phyloP scores from a whole-genome alignment of 2,888 invertebrate genomes.

The Phengaris alcon region DNA sequence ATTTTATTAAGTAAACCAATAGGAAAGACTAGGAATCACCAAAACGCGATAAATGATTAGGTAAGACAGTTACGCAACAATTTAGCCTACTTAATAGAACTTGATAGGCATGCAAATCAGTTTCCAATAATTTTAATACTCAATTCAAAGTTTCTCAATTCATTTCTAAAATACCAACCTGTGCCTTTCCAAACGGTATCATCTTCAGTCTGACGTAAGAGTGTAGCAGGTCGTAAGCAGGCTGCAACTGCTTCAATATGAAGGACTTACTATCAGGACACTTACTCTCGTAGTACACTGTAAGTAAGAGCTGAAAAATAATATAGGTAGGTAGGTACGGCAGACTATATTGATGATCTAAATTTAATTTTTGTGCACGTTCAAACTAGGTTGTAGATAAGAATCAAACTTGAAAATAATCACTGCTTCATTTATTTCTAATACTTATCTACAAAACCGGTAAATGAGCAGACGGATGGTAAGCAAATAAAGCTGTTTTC shows the following conservation, averaged over 20 bases:
- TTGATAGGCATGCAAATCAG: background rate
- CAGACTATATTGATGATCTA: background rate
- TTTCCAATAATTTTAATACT: too few species aligned
- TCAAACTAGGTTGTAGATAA: too few species aligned
- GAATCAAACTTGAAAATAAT: too few species aligned
- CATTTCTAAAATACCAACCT: conserved; percentile 51
- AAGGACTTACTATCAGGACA: conserved; percentile 81
- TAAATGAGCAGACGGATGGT: too few species aligned
- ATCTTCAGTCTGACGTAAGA: conserved; percentile 72
- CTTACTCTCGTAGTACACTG: conserved; percentile 81
- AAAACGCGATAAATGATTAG: too few species aligned
- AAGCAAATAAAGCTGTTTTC: too few species aligned
- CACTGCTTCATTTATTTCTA: too few species aligned
- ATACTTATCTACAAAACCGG: too few species aligned
- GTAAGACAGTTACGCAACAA: conserved; percentile 11
- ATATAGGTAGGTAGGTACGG: too few species aligned
- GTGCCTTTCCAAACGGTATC: conserved; percentile 83
- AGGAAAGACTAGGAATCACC: too few species aligned
- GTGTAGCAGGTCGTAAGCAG: conserved; percentile 68
- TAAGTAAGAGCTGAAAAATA: conserved; percentile 58
- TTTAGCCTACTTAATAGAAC: background rate
- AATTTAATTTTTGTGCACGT: too few species aligned
- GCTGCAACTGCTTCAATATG: conserved; percentile 74
- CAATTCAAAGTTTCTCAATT: background rate
- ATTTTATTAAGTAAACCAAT: too few species aligned